Evolutionary conservation across 2,113 vertebrate genomes (phyloP), one percentile per base, ranked within the genome.

Genomic region (Epinephelus moara): DNA sequence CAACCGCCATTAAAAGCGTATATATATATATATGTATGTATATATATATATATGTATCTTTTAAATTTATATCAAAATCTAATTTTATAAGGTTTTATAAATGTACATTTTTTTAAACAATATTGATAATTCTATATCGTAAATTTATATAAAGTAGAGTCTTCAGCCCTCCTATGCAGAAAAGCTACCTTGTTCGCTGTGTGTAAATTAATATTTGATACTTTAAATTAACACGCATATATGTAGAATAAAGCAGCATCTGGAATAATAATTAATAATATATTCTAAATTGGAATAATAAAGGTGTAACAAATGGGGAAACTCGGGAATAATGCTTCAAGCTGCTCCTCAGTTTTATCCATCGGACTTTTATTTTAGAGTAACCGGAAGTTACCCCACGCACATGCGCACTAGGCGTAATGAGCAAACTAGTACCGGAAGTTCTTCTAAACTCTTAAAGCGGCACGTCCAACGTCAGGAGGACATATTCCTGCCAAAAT

Each of bases 401-500:
- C 59, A 19, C 88, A 37, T 88, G 88, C 80, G 88, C 76, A 80
- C 0, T 30, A 11, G 0, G 10, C 17, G 2, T 33, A 37, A 3
- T 25, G 9, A 2, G 12, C 0, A 2, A 18, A 4, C 2, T 4
- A 6, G 13, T 53, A 49, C 6, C 78, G 86, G 77, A 88, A 89
- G 80, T 87, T 53, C 59, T 68, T 33, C 12, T n/a, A 1, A 25
- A 42, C 1, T 2, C 49, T 4, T 2, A 3, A 49, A 75, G 18
- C 27, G 3, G 47, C 21, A 1, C 68, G 45, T 75, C 37, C 21
- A 33, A 4, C 0, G 21, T 42, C 1, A 30, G 11, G 63, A 78
- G 70, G 66, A 56, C 33, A 67, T 0, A 27, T 6, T 55, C 52
- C 13, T 53, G 33, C 18, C 49, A 89, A 40, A 64, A 95, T 97